Conservation (phyloP, 2,797 vertebrate genomes). For the Cynodonichthys magdalenae region DNA sequence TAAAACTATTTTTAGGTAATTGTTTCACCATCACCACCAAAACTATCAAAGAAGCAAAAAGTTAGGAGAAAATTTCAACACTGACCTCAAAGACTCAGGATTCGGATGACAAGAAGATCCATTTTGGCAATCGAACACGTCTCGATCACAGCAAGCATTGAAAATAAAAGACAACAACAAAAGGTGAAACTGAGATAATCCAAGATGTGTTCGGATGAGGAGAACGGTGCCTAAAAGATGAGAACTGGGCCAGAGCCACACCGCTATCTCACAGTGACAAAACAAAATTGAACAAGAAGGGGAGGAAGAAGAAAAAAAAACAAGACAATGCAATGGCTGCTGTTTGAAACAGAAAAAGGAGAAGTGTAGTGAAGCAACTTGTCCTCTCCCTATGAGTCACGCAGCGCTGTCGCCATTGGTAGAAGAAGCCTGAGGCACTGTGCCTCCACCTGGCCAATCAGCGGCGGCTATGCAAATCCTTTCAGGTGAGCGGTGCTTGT, state of each 20-base stretch:
- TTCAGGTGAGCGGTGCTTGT: conserved; percentile 80
- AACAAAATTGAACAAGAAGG: conserved; percentile 56
- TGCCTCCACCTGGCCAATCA: conserved; percentile 79
- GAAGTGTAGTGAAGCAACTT: conserved; percentile 83
- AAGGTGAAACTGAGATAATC: conserved; percentile 71
- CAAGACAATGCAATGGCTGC: conserved; percentile 73
- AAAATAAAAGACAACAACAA: conserved; percentile 49
- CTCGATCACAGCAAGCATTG: conserved; percentile 63
- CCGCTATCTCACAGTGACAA: conserved; percentile 64
- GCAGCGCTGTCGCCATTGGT: conserved; percentile 78
- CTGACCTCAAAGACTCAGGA: conserved; percentile 81
- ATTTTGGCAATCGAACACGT: conserved; percentile 69
- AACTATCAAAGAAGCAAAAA: conserved; percentile 21
- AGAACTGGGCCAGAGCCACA: conserved; percentile 49
- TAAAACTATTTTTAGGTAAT: neutral
- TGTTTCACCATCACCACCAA: neutral
- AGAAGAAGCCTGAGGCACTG: conserved; percentile 68
- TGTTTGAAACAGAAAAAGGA: conserved; percentile 79
- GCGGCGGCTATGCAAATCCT: conserved; percentile 76
- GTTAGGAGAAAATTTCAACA: conserved; percentile 54
- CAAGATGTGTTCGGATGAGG: conserved; percentile 64
- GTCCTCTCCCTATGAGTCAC: conserved; percentile 84
- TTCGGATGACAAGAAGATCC: conserved; percentile 74
- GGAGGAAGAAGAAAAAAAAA: conserved; percentile 17
- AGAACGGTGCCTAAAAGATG: conserved; percentile 57